phyloP scores from a whole-genome alignment of 53 echinoderm and acorn worm genomes.

The Luidia sarsii region DNA sequence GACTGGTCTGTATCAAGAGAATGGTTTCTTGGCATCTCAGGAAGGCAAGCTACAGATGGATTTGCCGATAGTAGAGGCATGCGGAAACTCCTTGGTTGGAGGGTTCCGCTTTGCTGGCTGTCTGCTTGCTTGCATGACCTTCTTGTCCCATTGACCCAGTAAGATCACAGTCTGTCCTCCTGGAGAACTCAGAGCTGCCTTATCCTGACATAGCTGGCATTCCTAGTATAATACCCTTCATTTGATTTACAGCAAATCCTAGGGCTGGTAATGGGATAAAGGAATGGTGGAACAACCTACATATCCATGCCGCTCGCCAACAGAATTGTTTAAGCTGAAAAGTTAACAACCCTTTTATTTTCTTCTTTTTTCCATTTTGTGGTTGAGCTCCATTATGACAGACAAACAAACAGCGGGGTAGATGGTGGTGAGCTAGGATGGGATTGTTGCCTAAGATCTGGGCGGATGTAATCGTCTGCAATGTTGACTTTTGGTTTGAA shows the following conservation, averaged over 20 bases:
- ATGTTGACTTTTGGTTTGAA: too few relatives aligned
- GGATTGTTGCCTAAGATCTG: too few relatives aligned
- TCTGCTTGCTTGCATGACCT: constrained; percentile 22
- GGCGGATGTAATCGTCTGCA: too few relatives aligned
- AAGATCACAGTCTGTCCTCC: not conserved
- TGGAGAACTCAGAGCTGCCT: not conserved
- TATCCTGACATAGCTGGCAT: constrained; percentile 22
- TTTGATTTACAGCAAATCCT: constrained; percentile 32
- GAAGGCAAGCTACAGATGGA: constrained; percentile 44
- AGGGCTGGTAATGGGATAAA: constrained; percentile 26
- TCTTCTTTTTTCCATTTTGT: too few relatives aligned
- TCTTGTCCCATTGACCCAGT: constrained; percentile 22
- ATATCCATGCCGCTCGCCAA: too few relatives aligned
- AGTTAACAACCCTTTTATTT: too few relatives aligned
- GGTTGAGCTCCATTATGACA: too few relatives aligned
- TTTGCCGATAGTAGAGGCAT: constrained; percentile 42
- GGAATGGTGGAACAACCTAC: not conserved
- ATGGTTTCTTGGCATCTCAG: not conserved
- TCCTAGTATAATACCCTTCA: constrained; percentile 24
- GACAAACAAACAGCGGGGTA: too few relatives aligned
- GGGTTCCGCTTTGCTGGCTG: constrained; percentile 32
- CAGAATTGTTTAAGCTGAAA: constrained; percentile 37
- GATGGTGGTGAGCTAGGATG: too few relatives aligned
- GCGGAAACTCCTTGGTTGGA: constrained; percentile 24
- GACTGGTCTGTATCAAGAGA: too few relatives aligned